phyloP scores from a whole-genome alignment of 2,113 vertebrate species.

The Glaucomys volans region DNA sequence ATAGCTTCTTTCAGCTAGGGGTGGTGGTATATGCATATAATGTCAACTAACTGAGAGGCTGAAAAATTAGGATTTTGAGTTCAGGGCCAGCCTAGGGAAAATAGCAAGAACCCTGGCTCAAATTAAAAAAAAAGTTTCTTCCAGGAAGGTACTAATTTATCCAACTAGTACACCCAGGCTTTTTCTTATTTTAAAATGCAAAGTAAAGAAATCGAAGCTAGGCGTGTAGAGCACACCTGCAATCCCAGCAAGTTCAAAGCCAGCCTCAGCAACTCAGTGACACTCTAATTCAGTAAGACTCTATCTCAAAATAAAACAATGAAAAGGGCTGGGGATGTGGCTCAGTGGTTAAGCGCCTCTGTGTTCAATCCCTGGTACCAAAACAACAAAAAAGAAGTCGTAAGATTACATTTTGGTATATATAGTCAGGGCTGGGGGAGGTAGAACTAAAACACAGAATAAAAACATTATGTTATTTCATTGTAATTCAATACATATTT shows the following conservation, averaged over 20 bases:
- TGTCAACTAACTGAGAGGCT: neutral
- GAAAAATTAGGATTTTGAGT: neutral
- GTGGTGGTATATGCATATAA: neutral
- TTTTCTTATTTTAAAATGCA: neutral
- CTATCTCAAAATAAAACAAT: no score
- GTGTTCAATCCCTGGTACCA: no score
- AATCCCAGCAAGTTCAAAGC: no score
- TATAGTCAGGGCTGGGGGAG: neutral
- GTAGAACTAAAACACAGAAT: neutral
- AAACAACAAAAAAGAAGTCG: neutral
- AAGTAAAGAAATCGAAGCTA: neutral
- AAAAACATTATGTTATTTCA: conserved; percentile 38
- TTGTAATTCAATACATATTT: neutral
- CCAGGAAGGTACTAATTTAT: neutral
- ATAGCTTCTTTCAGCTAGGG: neutral
- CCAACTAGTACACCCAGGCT: neutral
- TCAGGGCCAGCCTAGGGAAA: neutral
- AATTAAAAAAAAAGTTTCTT: neutral
- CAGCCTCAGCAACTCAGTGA: no score
- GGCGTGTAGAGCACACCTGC: no score
- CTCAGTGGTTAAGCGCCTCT: no score
- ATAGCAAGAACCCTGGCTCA: neutral
- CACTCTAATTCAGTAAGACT: no score
- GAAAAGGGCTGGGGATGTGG: no score
- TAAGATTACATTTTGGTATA: neutral